Evolutionary conservation across 2,888 invertebrate species (phyloP), one percentile per base, ranked within the genome.

Genomic region (Troglohyphantes excavatus): DNA sequence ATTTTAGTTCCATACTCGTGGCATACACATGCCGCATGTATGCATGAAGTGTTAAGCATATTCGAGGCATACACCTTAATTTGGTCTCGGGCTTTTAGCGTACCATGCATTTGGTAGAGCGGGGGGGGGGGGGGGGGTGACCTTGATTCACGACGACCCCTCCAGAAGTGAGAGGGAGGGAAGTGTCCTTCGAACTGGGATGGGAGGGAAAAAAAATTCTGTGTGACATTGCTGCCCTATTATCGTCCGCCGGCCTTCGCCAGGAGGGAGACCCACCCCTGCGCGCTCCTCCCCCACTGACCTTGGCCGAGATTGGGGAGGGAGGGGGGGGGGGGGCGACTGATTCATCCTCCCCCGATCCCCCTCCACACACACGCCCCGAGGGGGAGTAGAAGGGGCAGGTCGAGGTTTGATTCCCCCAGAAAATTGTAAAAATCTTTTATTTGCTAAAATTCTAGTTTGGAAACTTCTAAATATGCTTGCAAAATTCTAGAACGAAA

Each of bases 231-330:
- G 63, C 2, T 6, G 21, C 5, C 63, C 63, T 21, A 0, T 67
- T 53, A 13, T 53, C 9, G 9, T 53, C 9, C n/a, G 53, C 53
- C 5, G 13, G 53, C 17, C n/a, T 13, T 9, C 9, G 9, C 9
- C 9, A 33, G 3, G 3, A 6, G 33, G 33, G 33, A 9, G 9
- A 33, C 33, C 33, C 9, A n/a, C n/a, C n/a, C n/a, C n/a, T 39
- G 39, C 9, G 73, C 11, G 27, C 83, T 29, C 68, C 53, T 33
- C 61, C n/a, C 85, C 76, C 85, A 78, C 39, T 86, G 85, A 86
- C 85, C 85, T 86, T 86, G 85, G 85, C 85, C 85, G 33, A 86
- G 76, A 86, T 68, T 65, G 67, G 59, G 76, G 53, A 17, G 3
- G 33, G 33, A 33, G 39, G 39, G 39, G 39, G 39, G 39, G 39